These are phyloP conservation scores for Thecocarcelia acutangulata DNA, from an alignment of 2,888 invertebrate genomes.

Conservation along the genomic window DNA sequence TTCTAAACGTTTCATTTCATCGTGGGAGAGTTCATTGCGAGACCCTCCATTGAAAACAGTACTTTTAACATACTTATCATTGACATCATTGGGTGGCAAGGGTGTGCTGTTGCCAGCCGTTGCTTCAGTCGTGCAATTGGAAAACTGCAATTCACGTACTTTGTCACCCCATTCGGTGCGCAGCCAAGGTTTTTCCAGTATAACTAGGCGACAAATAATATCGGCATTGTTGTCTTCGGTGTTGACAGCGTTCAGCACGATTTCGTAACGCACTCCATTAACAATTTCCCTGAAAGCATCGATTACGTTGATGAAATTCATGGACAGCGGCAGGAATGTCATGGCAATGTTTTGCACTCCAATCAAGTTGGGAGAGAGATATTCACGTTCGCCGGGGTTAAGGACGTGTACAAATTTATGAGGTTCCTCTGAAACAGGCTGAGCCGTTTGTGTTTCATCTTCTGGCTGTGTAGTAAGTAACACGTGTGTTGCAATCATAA, in stretches of 20 bases:
- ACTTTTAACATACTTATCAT: conserved; percentile 79
- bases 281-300: conserved; percentile 80
- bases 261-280: conserved; percentile 79
- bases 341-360: conserved; percentile 80
- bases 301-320: conserved; percentile 79
- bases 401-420: conserved; percentile 77
- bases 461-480: conserved; percentile 24
- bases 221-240: conserved; percentile 77
- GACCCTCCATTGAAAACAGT: conserved; percentile 78
- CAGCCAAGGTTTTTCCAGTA: conserved; percentile 86
- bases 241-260: conserved; percentile 77
- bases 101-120: conserved; percentile 68
- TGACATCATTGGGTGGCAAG: conserved; percentile 71
- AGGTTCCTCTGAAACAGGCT: conserved; percentile 74
- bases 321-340: conserved; percentile 78
- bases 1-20: conserved; percentile 78
- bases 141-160: conserved; percentile 84
- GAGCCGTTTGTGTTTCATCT: conserved; percentile 48
- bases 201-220: conserved; percentile 84
- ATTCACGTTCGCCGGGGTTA: conserved; percentile 80
- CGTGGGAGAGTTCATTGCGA: conserved; percentile 77
- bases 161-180: conserved; percentile 83
- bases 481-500: background rate
- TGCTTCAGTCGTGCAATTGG: conserved; percentile 85
- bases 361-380: conserved; percentile 79